These are phyloP conservation scores for Sinocyclocheilus anophthalmus DNA, from an alignment of 2,113 vertebrate genomes.

Conservation along the genomic window DNA sequence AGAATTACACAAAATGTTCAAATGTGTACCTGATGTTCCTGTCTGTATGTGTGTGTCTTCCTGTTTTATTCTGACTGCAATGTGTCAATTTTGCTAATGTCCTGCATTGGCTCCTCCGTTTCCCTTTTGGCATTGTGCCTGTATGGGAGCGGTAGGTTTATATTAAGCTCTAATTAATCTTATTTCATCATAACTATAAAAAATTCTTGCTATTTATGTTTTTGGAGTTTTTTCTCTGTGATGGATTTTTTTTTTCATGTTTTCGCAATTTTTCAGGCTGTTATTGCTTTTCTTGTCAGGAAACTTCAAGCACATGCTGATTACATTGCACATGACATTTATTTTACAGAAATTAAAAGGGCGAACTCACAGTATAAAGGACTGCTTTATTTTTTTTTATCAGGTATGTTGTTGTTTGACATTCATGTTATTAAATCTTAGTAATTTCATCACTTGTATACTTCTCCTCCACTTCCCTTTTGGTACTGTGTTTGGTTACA, in stretches of 20 bases:
- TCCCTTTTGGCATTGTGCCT: neutral
- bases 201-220: neutral
- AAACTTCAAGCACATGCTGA: neutral
- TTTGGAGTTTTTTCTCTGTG: neutral
- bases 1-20: neutral
- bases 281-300: neutral
- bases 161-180: neutral
- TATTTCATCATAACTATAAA: neutral
- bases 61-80: neutral
- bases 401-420: neutral
- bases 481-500: neutral
- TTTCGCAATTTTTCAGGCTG: neutral
- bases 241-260: neutral
- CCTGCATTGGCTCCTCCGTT: neutral
- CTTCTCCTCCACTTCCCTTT: neutral
- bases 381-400: neutral
- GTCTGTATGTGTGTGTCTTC: neutral
- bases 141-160: neutral
- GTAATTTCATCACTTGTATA: neutral
- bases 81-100: neutral
- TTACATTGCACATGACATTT: neutral
- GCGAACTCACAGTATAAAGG: neutral
- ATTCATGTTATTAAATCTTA: neutral
- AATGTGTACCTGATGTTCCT: neutral
- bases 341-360: neutral